These are phyloP conservation scores for Vombatus ursinus DNA, from an alignment of 2,113 vertebrate genomes.

Conservation along the genomic window DNA sequence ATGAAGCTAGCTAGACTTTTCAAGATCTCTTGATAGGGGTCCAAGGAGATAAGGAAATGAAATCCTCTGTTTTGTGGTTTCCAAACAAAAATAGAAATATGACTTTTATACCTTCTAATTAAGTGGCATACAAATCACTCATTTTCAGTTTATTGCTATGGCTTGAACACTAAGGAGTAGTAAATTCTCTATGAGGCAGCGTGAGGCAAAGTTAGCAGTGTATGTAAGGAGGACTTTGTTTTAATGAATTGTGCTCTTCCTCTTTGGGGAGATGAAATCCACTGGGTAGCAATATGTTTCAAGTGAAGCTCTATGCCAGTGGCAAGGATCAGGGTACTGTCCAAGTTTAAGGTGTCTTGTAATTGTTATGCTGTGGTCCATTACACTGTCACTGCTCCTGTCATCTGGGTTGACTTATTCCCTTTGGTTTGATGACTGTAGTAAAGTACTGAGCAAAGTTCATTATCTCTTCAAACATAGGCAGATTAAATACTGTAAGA, in stretches of 20 bases:
- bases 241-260: slow-evolving; percentile 46
- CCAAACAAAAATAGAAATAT: slow-evolving; percentile 19
- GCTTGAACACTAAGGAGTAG: neutral
- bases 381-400: slow-evolving; percentile 7
- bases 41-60: slow-evolving; percentile 20
- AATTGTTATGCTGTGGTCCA: slow-evolving; percentile 14
- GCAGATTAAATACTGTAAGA: slow-evolving; percentile 65
- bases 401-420: slow-evolving; percentile 51
- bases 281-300: slow-evolving; percentile 19
- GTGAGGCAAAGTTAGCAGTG: slow-evolving; percentile 15
- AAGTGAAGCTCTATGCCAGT: neutral
- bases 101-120: slow-evolving; percentile 4
- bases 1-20: slow-evolving; percentile 4
- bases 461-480: slow-evolving; percentile 57
- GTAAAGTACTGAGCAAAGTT: slow-evolving; percentile 22
- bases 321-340: neutral
- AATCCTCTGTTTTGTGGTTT: neutral
- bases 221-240: slow-evolving; percentile 16
- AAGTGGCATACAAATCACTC: neutral
- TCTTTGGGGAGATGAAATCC: slow-evolving; percentile 5
- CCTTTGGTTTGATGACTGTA: slow-evolving; percentile 45
- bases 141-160: slow-evolving; percentile 42
- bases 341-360: slow-evolving; percentile 8
- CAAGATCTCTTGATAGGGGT: neutral
- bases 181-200: slow-evolving; percentile 38